Evolutionary conservation across 2,888 invertebrate species (phyloP), one percentile per base, ranked within the genome.

Genomic region (Minunthozetes semirufus): DNA sequence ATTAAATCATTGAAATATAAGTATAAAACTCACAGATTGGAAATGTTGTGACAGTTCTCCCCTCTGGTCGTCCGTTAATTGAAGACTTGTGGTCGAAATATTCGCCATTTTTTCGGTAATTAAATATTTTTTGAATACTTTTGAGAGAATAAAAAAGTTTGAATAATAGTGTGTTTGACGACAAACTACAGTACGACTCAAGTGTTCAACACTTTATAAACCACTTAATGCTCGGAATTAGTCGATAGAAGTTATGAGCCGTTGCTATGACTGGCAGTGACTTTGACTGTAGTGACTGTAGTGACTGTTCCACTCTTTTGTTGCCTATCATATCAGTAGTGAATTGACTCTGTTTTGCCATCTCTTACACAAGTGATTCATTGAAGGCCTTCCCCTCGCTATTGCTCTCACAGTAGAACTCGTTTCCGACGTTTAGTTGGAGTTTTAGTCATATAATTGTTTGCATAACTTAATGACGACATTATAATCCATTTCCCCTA

Each of bases 41-140:
- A 91, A 91, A 82, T 90, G 89, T 84, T 90, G 90, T 81, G 87
- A 86, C 81, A 91, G 88, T 85, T 91, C 91, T 77, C 87, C 84
- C 80, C 87, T 86, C 85, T 91, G 90, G 81, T 90, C 90, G 76
- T 86, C 85, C 76, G 87, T 87, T 81, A 89, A 83, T 83, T 80
- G 79, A 71, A 81, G 81, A 27, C 78, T 80, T 53, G 76, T 80
- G 46, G 77, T 75, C 50, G 68, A 72, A n/a, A 71, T 33, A 56
- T 76, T 77, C 19, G 76, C 76, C 76, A 77, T 78, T 75, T 72
- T n/a, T 50, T 71, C 25, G 50, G 71, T 50, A 17, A 56, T 19
- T 22, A 56, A 42, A 42, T 42, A 42, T 42, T 42, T 13, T 59
- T 27, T 59, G 13, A 29, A 59, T 29, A 59, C 29, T 15, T 27